Evolutionary conservation across 2,888 invertebrate genomes (phyloP).

Genomic region (Caenorhabditis panamensis): DNA sequence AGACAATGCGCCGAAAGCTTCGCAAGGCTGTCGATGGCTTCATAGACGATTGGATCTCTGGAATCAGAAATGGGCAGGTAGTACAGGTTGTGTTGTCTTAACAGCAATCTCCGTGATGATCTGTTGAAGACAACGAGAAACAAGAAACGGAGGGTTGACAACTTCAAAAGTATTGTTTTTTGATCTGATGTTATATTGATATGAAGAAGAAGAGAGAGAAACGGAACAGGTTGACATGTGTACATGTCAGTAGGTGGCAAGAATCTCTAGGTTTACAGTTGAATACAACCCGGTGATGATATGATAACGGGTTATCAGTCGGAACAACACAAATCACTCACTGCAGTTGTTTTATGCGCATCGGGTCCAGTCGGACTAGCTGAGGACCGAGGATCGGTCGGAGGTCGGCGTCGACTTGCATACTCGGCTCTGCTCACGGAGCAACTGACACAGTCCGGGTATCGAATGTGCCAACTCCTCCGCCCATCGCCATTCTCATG

Average conservation of each 20-base stretch:
- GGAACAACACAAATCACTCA: conserved; percentile 43
- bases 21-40: conserved; percentile 69
- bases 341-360: conserved; percentile 75
- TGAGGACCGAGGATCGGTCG: conserved; percentile 74
- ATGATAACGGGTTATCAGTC: conserved; percentile 41
- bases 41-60: conserved; percentile 64
- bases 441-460: conserved; percentile 5
- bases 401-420: conserved; percentile 76
- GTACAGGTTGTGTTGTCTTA: too few relatives aligned
- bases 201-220: too few relatives aligned
- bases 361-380: conserved; percentile 76
- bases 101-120: too few relatives aligned
- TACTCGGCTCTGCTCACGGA: conserved; percentile 45
- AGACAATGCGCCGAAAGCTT: conserved; percentile 73
- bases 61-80: too few relatives aligned
- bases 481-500: conserved; percentile 48
- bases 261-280: conserved; percentile 41
- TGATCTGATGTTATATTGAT: conserved; percentile 34
- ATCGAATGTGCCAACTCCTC: conserved; percentile 10
- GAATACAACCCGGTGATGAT: conserved; percentile 24
- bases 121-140: too few relatives aligned
- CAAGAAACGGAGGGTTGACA: not conserved
- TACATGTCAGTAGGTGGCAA: conserved; percentile 18
- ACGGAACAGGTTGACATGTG: conserved; percentile 21
- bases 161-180: not conserved